A percentile compares a stretch with the other conserved stretches of the same genome.
Conservation (phyloP, 1,140 invertebrate genomes). For the Goniozus legneri region DNA sequence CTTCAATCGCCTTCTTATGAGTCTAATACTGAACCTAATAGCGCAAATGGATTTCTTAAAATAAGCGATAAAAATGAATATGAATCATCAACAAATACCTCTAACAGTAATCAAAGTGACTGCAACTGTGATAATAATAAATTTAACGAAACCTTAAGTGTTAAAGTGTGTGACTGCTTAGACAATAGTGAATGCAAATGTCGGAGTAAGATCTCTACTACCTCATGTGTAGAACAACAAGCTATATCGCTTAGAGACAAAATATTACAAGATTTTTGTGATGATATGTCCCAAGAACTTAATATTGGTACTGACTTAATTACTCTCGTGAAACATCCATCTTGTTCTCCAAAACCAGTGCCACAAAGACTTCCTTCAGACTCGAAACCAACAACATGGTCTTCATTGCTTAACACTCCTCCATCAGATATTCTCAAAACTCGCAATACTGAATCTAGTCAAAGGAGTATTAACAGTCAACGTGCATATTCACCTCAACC, state of each 20-base stretch:
- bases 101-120: slow-evolving; percentile 41
- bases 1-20: slow-evolving; percentile 36
- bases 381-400: slow-evolving; percentile 35
- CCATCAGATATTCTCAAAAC: slow-evolving; percentile 47
- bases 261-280: slow-evolving; percentile 51
- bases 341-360: slow-evolving; percentile 46
- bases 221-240: slow-evolving; percentile 28
- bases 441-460: slow-evolving; percentile 47
- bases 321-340: slow-evolving; percentile 48
- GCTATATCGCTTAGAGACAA: slow-evolving; percentile 50
- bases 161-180: slow-evolving; percentile 35
- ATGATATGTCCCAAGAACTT: slow-evolving; percentile 47
- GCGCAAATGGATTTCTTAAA: slow-evolving; percentile 35
- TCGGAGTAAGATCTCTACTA: slow-evolving; percentile 12
- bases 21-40: slow-evolving; percentile 34
- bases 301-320: slow-evolving; percentile 48
- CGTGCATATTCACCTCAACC: slow-evolving; percentile 43
- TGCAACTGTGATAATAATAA: slow-evolving; percentile 47
- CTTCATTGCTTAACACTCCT: slow-evolving; percentile 39
- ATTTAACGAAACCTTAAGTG: slow-evolving; percentile 32
- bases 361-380: slow-evolving; percentile 47
- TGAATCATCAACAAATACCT: slow-evolving; percentile 34
- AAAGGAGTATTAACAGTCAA: slow-evolving; percentile 26
- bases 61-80: slow-evolving; percentile 24
- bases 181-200: slow-evolving; percentile 36